Evolutionary conservation across 1,140 invertebrate species (phyloP).

Genomic region (Drosophila subpulchrella): DNA sequence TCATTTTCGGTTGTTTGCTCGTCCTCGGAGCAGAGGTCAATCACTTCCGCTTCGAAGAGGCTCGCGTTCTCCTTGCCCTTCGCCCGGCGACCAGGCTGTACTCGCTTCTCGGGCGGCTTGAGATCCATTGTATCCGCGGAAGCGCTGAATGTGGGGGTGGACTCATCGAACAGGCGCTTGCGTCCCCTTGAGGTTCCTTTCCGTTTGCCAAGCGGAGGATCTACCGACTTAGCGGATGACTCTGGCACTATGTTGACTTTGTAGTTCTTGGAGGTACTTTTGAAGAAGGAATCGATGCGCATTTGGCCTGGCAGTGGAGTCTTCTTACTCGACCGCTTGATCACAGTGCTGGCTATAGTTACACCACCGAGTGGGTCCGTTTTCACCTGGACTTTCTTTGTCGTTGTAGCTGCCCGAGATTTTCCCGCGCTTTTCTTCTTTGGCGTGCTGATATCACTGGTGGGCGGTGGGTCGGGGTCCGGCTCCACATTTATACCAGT

Average conservation of each 20-base stretch:
- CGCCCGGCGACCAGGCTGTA: conserved; percentile 28
- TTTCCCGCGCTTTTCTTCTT: conserved; percentile 54
- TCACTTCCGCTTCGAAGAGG: conserved; percentile 17
- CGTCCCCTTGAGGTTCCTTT: conserved; percentile 31
- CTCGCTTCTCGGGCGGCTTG: conserved; percentile 22
- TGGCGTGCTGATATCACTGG: conserved; percentile 22
- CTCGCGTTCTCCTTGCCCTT: conserved; percentile 43
- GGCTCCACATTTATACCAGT: background rate
- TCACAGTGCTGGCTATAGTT: conserved; percentile 12
- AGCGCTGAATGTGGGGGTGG: conserved; percentile 1
- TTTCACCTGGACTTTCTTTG: conserved; percentile 34
- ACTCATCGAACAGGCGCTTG: conserved; percentile 64
- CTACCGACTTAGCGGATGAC: background rate
- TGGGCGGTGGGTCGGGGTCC: background rate
- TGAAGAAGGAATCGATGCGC: conserved; percentile 72
- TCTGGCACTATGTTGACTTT: conserved; percentile 32
- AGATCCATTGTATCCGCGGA: background rate
- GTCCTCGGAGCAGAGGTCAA: conserved; percentile 64
- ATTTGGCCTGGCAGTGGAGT: conserved; percentile 58
- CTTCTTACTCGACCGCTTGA: conserved; percentile 57
- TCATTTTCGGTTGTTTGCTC: conserved; percentile 9
- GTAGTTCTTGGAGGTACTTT: conserved; percentile 60
- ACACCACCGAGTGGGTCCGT: background rate
- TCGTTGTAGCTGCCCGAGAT: conserved; percentile 49
- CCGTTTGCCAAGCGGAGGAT: conserved; percentile 8